These are phyloP conservation scores for Halocynthia roretzi DNA, from an alignment of 23 tunicate species.

Conservation along the genomic window DNA sequence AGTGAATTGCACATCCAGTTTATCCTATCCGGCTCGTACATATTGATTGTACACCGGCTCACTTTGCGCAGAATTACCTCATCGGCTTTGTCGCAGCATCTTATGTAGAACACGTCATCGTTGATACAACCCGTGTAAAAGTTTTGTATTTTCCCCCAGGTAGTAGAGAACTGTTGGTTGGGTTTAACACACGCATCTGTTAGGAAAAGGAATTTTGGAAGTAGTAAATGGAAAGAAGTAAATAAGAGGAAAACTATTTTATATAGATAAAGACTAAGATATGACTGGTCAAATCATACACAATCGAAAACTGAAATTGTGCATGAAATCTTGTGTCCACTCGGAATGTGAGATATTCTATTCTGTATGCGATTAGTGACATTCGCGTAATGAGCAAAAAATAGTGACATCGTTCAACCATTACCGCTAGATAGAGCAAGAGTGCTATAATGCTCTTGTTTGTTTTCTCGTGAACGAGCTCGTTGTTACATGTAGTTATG, in stretches of 20 bases:
- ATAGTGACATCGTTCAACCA: no score
- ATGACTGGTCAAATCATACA: not conserved
- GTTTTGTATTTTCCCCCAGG: constrained; percentile 35
- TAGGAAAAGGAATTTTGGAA: not conserved
- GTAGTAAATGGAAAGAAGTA: not conserved
- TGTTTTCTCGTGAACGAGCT: not conserved
- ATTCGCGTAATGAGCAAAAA: no score
- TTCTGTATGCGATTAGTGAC: no score
- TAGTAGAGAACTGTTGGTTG: constrained; percentile 28
- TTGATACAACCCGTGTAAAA: constrained; percentile 77
- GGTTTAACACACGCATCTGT: constrained; percentile 69
- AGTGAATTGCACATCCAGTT: constrained; percentile 45
- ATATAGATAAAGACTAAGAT: not conserved
- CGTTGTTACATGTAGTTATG: no score
- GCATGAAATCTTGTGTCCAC: no score
- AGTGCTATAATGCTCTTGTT: not conserved
- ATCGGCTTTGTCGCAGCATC: constrained; percentile 60
- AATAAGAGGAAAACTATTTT: not conserved
- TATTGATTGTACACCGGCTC: constrained; percentile 31
- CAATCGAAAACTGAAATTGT: no score
- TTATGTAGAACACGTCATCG: constrained; percentile 55
- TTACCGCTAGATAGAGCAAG: not conserved
- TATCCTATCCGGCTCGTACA: constrained; percentile 38
- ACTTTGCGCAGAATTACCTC: constrained; percentile 54
- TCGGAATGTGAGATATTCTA: no score